Base-by-base conservation (phyloP, 1,140 invertebrate species). In the Monomorium pharaonis region DNA sequence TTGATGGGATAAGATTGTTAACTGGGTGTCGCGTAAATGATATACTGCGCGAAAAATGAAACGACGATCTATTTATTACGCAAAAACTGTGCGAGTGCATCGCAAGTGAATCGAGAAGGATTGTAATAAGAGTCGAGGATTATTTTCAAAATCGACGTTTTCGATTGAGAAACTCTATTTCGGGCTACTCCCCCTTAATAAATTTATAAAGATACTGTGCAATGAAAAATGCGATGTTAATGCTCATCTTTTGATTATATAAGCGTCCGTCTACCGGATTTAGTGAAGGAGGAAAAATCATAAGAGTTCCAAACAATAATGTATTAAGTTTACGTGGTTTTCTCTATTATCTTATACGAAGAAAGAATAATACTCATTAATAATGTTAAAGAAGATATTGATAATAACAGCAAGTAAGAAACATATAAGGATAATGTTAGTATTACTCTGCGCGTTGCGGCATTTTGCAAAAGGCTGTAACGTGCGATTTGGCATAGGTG, bases 361-460 rank as follows among this genome's bases (percentile, higher is more conserved):
- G 30, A n/a, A 58, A 86, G 70, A 89, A 86, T 89, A 86, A 89
- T 89, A 86, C 76, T 89, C 69, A 89, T 51, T 62, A 70, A 86
- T 69, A 72, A 51, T 77, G 33, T 76, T 86, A 69, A 86, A 51
- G 21, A 16, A 44, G 24, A 78, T 78, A 27, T 47, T 24, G 78
- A 89, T 89, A 85, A 90, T 80, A 87, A 65, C 21, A 70, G 65
- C 44, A 70, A 24, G 60, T 65, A 77, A 89, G 85, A 87, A 87
- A 70, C 42, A 70, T 78, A 88, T 88, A 81, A 65, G 49, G 33
- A 24, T 87, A 89, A 84, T 62, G 54, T 84, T 83, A 86, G 21
- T 63, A 81, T 54, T 76, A 56, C 21, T 62, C 24, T 72, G 42
- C 51, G 18, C 4, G 51, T 37, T n/a, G 30, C 72, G 49, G 33